Base-by-base conservation (phyloP, 2,797 vertebrate genomes). In the Bovichtus diacanthus region DNA sequence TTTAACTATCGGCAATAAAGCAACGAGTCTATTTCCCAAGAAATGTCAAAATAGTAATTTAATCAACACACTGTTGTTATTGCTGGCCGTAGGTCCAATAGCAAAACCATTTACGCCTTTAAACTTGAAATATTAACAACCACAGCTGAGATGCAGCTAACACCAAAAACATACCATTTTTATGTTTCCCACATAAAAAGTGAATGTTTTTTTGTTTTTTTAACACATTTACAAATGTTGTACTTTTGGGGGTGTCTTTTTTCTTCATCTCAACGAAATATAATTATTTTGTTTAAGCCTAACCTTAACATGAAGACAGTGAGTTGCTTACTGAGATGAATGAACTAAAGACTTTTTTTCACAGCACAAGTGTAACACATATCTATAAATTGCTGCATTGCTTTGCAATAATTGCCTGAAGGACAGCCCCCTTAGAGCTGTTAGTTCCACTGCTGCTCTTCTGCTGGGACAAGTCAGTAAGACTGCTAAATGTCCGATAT, bases 401-500 rank as follows among this genome's bases (percentile, higher is more conserved):
- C 18, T 9, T 6, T 54, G 38, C 51, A 43, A 2, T 68, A 21
- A 46, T 27, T 60, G 16, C 36, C 50, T 18, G 34, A 21, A 38
- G 44, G 46, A 18, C 21, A 34, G 18, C n/a, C 2, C 51, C 0
- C 6, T 46, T 47, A 18, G 18, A 15, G 34, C n/a, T 31, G n/a
- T 58, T 56, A 68, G 31, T 23, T 23, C 5, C 39, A 62, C 56
- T 31, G 62, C 31, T 69, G 46, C 9, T 59, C 62, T 21, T 34
- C 65, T 31, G 4, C 29, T 29, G 23, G 12, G 56, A 31, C 6
- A 19, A 60, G 27, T 34, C 46, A 25, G 10, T 6, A 27, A 31
- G 53, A 65, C 23, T 8, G 8, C 31, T 31, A 31, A 31, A 21
- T 10, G 19, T 64, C 19, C 18, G 56, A 19, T 62, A 49, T n/a